Percentiles rank a stretch among this genome's conserved stretches.
Conservation (phyloP, 2,888 invertebrate genomes). For the Brachylomia viminalis region DNA sequence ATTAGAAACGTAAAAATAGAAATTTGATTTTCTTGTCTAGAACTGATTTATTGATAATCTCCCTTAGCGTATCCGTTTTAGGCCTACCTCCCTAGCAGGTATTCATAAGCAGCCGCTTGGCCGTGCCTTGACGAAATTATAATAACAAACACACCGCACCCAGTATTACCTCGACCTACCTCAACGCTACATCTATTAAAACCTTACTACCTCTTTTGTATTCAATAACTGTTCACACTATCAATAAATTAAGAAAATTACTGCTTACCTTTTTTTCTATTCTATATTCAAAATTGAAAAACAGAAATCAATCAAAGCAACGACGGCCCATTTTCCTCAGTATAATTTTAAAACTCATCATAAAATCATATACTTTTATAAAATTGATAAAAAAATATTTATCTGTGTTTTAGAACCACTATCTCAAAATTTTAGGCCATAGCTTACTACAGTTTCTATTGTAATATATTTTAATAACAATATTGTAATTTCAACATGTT, state of each 20-base stretch:
- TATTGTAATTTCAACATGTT: slow-evolving; percentile 46
- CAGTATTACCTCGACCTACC: not conserved
- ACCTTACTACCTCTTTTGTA: slow-evolving; percentile 10
- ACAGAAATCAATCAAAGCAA: slow-evolving; percentile 7
- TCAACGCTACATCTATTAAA: not conserved
- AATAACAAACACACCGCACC: not conserved
- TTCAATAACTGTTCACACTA: not conserved
- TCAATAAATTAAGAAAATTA: not conserved
- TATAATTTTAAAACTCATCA: slow-evolving; percentile 65
- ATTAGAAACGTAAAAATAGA: no score
- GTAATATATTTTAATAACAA: slow-evolving; percentile 31
- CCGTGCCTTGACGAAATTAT: not conserved
- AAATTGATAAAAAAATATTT: slow-evolving; percentile 60
- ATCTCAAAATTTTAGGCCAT: slow-evolving; percentile 44
- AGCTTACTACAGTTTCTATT: slow-evolving; percentile 27
- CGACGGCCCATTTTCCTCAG: slow-evolving; percentile 35
- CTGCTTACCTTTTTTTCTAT: not conserved
- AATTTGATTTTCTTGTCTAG: no score
- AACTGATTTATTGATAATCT: no score
- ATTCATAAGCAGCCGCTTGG: not conserved
- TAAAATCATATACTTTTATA: slow-evolving; percentile 59
- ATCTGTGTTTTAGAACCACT: slow-evolving; percentile 29
- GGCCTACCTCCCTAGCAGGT: no score
- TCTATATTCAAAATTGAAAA: slow-evolving; percentile 39
- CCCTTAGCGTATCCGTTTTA: no score